Evolutionary conservation across 2,888 invertebrate genomes (phyloP).

Genomic region (Tenodera sinensis): DNA sequence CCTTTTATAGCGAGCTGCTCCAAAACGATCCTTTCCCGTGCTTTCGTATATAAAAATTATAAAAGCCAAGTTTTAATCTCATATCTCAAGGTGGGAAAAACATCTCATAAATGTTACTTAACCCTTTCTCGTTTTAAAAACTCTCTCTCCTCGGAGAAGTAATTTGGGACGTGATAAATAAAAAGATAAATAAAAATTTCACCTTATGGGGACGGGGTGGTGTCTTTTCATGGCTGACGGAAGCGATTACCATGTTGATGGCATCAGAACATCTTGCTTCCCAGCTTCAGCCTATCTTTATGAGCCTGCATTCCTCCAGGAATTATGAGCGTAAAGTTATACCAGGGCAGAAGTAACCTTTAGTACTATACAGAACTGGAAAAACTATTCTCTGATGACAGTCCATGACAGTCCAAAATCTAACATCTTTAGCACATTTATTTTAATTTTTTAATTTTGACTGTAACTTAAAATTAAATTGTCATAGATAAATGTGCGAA

Average conservation of each 20-base stretch:
- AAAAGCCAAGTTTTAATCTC: slow-evolving; percentile 4
- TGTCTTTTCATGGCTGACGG: not conserved
- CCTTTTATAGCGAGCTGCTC: not conserved
- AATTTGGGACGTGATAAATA: not conserved
- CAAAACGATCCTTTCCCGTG: not conserved
- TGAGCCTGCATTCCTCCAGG: not conserved
- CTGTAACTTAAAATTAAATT: too few relatives aligned
- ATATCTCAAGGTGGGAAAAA: not conserved
- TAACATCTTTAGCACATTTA: too few relatives aligned
- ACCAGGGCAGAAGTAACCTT: too few relatives aligned
- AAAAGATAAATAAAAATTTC: not conserved
- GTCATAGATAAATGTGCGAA: too few relatives aligned
- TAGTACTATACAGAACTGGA: too few relatives aligned
- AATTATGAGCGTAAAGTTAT: not conserved
- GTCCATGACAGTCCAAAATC: too few relatives aligned
- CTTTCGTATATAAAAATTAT: not conserved
- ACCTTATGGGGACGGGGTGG: not conserved
- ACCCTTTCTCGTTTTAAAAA: not conserved
- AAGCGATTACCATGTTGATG: not conserved
- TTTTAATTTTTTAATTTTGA: too few relatives aligned
- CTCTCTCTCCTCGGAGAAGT: not conserved
- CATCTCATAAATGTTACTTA: not conserved
- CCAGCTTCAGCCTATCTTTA: not conserved
- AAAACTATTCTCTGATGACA: too few relatives aligned
- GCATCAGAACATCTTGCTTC: not conserved